Base-by-base conservation (phyloP, 2,113 vertebrate genomes). In the Anhinga rufa region DNA sequence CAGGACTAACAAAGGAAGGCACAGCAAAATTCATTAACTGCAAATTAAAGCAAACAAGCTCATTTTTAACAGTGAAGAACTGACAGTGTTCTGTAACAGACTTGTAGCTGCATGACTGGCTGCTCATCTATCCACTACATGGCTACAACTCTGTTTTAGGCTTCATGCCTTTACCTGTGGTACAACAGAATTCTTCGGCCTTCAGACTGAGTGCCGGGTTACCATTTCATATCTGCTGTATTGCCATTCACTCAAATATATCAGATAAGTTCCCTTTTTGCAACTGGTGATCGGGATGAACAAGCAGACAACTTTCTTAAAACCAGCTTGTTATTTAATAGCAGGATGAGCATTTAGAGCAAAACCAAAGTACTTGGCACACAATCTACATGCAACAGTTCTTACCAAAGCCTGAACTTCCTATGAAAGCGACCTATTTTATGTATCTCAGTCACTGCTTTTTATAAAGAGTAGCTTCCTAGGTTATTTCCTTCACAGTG, bases 101-200 rank as follows among this genome's bases (percentile, higher is more conserved):
- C 9, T 42, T 0, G 0, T 8, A 65, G 44, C 0, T 71, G 57
- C 25, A 11, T 24, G 34, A 68, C n/a, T 65, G 32, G 21, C 49
- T 86, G 66, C 61, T 70, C 7, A 2, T 16, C 38, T 68, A 21
- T 32, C 34, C 32, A n/a, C 36, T 31, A 3, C 1, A 1, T 17
- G 44, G 49, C 54, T 81, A 36, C n/a, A 87, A 74, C 54, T 1
- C 3, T 77, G 22, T 25, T 89, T 60, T 26, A 65, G 49, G 24
- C 12, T 86, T 62, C n/a, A 28, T 21, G 12, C 36, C 34, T 48
- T 84, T 57, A 20, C 9, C 7, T 62, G 32, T 42, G 14, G 9
- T 19, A 81, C 17, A 40, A 48, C 25, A 58, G 54, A 92, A 55
- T 84, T 65, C 44, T 74, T 74, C 46, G 34, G 22, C 36, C 24